Evolutionary conservation across 2,888 invertebrate species (phyloP), one percentile per base, ranked within the genome.

Genomic region (Eudemis profundana): DNA sequence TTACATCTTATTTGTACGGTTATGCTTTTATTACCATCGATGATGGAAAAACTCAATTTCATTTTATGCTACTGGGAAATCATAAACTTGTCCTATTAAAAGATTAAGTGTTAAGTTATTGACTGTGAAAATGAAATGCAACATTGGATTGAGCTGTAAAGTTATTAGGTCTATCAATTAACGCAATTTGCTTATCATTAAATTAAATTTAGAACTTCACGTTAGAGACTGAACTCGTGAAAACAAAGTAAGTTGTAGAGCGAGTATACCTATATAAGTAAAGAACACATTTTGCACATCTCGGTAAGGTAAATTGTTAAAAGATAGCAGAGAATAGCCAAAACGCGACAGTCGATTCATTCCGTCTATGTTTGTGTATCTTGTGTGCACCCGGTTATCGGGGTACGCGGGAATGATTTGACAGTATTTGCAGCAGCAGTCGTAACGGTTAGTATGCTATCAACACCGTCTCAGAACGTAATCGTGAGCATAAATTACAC

Each of bases 1-100:
- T n/a, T 47, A 51, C 46, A 65, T 47, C 53, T 50, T 46, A 61
- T 60, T 38, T 61, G 38, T 36, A 51, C 36, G 40, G 44, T 44
- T 44, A 15, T 49, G 50, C 38, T 46, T 57, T 57, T 64, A 59
- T 50, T 33, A 33, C 33, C 14, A 15, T 47, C 19, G 47, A 29
- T 56, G 29, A 50, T 29, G 23, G 47, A 19, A 57, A 23, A 64
- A 38, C 23, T 42, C 27, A 44, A 59, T 59, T 51, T 59, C 23
- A 33, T n/a, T 64, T 56, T 42, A 27, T 21, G 21, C 49, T 40
- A 15, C 15, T 17, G 57, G 40, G 38, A 38, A 62, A 46, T 49
- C 15, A 38, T 17, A 29, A 4, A 29, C 14, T 56, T 33, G 40
- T 10, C 7, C 17, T 4, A 8, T 14, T 27, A 23, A 44, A 64